Base-by-base conservation (phyloP, 2,113 vertebrate species). In the Sylvilagus bachmani region DNA sequence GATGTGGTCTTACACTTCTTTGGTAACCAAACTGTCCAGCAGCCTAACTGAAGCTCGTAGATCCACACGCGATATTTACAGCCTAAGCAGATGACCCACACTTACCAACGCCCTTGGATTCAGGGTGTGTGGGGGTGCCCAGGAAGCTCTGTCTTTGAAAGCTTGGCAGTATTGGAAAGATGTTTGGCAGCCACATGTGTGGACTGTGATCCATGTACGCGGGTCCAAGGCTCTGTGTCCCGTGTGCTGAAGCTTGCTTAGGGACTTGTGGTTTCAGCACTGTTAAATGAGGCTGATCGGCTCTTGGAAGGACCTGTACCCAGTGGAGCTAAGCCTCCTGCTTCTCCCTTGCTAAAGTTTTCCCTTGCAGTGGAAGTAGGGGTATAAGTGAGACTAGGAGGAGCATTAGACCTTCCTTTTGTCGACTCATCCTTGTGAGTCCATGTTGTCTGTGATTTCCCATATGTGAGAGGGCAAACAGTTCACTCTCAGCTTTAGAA, bases 281-380 rank as follows among this genome's bases (percentile, higher is more conserved):
- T 83, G 25, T 5, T 79, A 67, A 25, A 10, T 53, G 44, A 66
- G 10, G 16, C 22, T 58, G 58, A 38, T 0, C 19, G 44, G 61
- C 38, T 71, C 82, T 69, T 71, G 67, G 84, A 36, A 61, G 24
- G 38, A 71, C 33, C 21, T 82, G 55, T 4, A 31, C 44, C 11
- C 9, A 69, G 31, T 53, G 51, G 67, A 74, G 31, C 44, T 6
- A 1, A 14, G 4, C 0, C 4, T 0, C 33, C 14, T 25, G 49
- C 27, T n/a, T 75, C 44, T 69, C 85, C 24, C 17, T 86, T 22
- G 31, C 5, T 13, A 9, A 62, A 81, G 80, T 31, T 80, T 80
- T 64, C 25, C 25, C 10, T 16, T 83, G 49, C 62, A 16, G 24
- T 81, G 36, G 33, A 53, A 66, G 2, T 6, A 12, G 27, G 67